Conservation (phyloP, 2,113 vertebrate genomes). For the Piaya cayana region DNA sequence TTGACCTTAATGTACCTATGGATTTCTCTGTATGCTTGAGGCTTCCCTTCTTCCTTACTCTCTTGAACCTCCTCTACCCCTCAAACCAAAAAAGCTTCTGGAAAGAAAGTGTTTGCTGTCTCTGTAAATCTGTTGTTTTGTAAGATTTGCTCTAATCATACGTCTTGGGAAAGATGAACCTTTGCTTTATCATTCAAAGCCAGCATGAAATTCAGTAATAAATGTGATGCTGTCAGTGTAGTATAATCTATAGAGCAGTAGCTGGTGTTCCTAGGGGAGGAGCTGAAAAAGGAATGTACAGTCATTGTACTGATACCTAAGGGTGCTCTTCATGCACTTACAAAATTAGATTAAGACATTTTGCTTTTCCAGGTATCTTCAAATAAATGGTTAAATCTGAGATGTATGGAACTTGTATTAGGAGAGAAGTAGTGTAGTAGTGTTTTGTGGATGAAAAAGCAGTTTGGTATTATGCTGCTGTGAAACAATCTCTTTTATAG, state of each 20-base stretch:
- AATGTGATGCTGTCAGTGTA: neutral
- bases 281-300: neutral
- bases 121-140: rapidly evolving
- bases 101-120: neutral
- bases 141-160: neutral
- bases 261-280: neutral
- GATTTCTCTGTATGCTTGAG: neutral
- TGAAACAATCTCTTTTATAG: neutral
- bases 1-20: rapidly evolving
- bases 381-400: neutral
- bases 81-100: neutral
- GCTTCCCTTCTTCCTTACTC: neutral
- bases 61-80: neutral
- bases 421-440: neutral
- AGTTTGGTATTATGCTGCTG: neutral
- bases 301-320: neutral
- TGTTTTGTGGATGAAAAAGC: neutral
- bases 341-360: neutral
- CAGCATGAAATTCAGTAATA: neutral
- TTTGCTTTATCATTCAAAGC: neutral
- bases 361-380: neutral
- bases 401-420: neutral
- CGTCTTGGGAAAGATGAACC: neutral
- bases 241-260: neutral
- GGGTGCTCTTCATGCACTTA: neutral